These are phyloP conservation scores for Endomychus coccineus DNA, from an alignment of 2,888 invertebrate species.

Conservation along the genomic window DNA sequence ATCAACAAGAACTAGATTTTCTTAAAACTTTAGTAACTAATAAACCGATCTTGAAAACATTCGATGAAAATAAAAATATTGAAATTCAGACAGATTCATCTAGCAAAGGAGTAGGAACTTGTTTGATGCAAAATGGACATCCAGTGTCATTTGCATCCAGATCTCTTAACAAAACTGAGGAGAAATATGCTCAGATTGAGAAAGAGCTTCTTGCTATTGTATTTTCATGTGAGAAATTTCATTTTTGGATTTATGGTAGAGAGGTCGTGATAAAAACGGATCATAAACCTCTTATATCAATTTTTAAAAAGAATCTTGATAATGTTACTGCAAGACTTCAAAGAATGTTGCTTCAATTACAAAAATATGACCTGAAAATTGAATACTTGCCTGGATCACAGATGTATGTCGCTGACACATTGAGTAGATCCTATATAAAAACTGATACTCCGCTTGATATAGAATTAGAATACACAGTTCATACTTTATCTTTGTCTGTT, in stretches of 20 bases:
- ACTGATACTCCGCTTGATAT: constrained; percentile 12
- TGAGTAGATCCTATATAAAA: constrained; percentile 16
- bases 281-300: constrained; percentile 27
- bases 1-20: constrained; percentile 4
- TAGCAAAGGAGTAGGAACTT: constrained; percentile 17
- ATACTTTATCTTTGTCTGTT: constrained; percentile 12
- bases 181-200: constrained; percentile 32
- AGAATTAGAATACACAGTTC: constrained; percentile 13
- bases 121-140: constrained; percentile 18
- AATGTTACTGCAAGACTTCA: constrained; percentile 24
- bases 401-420: constrained; percentile 18
- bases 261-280: constrained; percentile 25
- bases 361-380: constrained; percentile 10
- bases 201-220: constrained; percentile 32
- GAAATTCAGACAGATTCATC: constrained; percentile 18
- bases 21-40: constrained; percentile 3
- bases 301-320: constrained; percentile 23
- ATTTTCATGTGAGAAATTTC: constrained; percentile 30
- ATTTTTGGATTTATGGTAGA: constrained; percentile 32
- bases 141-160: constrained; percentile 20
- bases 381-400: constrained; percentile 23
- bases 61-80: constrained; percentile 13
- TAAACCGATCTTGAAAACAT: constrained; percentile 16
- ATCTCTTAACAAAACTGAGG: constrained; percentile 16
- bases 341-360: constrained; percentile 16